A percentile compares a stretch with the other conserved stretches of the same genome.
Evolutionary conservation across 2,888 invertebrate species (phyloP).

Genomic region (Hemaris fuciformis): DNA sequence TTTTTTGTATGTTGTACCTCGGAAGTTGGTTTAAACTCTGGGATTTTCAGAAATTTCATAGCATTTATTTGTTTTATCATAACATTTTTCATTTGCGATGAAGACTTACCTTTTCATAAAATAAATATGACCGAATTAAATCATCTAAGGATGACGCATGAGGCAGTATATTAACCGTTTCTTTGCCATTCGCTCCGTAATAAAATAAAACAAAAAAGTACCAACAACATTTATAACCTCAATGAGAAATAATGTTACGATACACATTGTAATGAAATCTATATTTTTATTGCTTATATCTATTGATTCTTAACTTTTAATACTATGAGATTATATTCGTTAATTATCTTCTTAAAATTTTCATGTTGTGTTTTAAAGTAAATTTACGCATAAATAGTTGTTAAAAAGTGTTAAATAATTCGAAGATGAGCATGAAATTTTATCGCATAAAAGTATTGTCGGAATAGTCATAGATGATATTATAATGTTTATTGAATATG

Average conservation of each 20-base stretch:
- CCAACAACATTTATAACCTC: too few relatives aligned
- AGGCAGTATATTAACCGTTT: neutral
- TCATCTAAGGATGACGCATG: neutral
- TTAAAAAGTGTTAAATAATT: slow-evolving; percentile 5
- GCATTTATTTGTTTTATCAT: neutral
- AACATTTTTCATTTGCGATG: neutral
- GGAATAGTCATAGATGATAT: neutral
- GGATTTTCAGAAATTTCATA: neutral
- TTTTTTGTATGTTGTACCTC: neutral
- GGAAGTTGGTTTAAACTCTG: neutral
- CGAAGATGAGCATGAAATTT: neutral
- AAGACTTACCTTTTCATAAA: neutral
- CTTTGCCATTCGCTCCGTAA: neutral
- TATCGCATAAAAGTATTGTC: neutral
- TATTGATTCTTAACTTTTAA: neutral
- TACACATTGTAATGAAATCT: neutral
- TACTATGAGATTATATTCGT: neutral
- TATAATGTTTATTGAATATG: neutral
- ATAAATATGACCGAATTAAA: neutral
- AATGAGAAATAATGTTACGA: too few relatives aligned
- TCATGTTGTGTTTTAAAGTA: neutral
- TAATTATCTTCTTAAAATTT: neutral
- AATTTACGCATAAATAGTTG: neutral
- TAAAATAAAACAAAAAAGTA: neutral
- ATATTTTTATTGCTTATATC: neutral